Evolutionary conservation across 2,113 vertebrate genomes (phyloP).

Genomic region (Alaudala cheleensis): DNA sequence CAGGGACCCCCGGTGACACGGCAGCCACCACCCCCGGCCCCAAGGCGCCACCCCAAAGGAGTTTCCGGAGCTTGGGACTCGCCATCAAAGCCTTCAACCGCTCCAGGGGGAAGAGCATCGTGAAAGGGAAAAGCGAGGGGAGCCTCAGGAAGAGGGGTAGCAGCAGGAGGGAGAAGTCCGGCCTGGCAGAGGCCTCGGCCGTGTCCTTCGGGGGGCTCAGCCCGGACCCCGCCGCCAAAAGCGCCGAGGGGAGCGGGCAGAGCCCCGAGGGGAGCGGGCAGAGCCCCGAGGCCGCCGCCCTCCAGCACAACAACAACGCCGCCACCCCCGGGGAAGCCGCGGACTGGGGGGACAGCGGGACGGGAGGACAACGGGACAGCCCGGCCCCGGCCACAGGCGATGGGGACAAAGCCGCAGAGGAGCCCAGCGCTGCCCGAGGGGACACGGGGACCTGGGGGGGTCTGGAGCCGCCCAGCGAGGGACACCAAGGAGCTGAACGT

Average conservation of each 20-base stretch:
- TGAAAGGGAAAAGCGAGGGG: conserved; percentile 2
- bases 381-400: fast-evolving
- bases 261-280: neutral
- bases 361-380: neutral
- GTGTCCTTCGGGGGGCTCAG: neutral
- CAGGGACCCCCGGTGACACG: neutral
- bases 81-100: conserved; percentile 69
- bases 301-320: conserved; percentile 54
- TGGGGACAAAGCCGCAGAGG: neutral
- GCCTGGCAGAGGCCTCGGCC: neutral
- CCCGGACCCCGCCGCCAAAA: neutral
- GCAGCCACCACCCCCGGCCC: neutral
- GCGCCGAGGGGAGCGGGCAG: neutral
- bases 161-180: neutral
- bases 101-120: conserved; percentile 20
- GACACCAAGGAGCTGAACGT: fast-evolving
- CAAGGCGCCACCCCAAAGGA: neutral
- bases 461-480: neutral
- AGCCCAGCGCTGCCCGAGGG: neutral
- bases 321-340: neutral
- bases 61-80: conserved; percentile 58
- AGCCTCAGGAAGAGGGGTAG: neutral
- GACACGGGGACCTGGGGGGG: fast-evolving
- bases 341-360: neutral
- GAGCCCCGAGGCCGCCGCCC: neutral